Evolutionary conservation across 2,113 vertebrate genomes (phyloP), one percentile per base, ranked within the genome.

Genomic region (Menura novaehollandiae): DNA sequence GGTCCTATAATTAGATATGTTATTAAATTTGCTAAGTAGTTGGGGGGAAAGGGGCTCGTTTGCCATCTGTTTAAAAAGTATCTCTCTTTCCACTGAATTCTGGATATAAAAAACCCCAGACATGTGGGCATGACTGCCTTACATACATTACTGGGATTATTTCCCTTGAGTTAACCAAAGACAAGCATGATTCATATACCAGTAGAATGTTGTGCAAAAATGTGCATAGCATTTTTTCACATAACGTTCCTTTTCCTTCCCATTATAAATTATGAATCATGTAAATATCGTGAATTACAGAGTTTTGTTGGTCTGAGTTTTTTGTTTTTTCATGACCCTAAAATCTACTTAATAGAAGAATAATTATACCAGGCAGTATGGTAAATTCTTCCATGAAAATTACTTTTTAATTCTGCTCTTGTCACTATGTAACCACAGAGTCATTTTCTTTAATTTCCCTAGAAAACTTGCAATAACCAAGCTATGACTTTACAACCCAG

Each of bases 11-110:
- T 96, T 97, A 97, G 94, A 85, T 63, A 27, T 66, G 85, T 96
- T 93, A 96, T 97, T 97, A 95, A 93, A 96, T 94, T 95, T 94
- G 88, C 72, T 79, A 95, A 96, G 88, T 91, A 90, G 85, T 52
- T 95, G 59, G 35, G 82, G 87, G 73, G 78, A 93, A 96, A 93
- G 68, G 91, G 89, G 78, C 59, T 96, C 88, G 89, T 85, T 96
- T 94, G 91, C 93, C 95, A 97, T 96, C 95, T 97, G 95, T 96
- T 96, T 85, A 91, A 85, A 91, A 96, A 94, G 89, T 76, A 89
- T 96, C 89, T 94, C 67, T 94, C 93, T 91, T 93, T 96, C 84
- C 89, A 64, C 74, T 95, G 84, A 97, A 95, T 94, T 95, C 87
- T 87, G 84, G 96, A 89, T 96, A 96, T 94, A 96, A 96, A 97